Evolutionary conservation across 2,113 vertebrate species (phyloP).

Genomic region (Nothocercus nigrocapillus): DNA sequence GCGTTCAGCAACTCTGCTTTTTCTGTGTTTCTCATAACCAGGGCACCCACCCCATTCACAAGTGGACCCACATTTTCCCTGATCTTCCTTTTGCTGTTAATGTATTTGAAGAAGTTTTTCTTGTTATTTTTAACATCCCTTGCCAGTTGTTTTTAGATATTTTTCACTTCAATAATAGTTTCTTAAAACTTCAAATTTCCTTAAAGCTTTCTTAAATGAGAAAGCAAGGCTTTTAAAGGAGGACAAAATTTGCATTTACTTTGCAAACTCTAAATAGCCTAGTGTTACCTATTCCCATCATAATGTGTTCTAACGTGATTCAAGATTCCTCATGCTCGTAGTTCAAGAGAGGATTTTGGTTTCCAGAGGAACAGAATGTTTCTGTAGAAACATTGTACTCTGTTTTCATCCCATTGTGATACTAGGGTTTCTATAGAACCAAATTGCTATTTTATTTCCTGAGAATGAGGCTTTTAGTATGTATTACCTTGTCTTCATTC

Average conservation of each 20-base stretch:
- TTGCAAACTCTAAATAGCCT: background rate
- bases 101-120: no score
- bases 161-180: background rate
- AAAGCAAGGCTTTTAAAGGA: background rate
- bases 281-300: conserved; percentile 2
- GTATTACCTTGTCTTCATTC: background rate
- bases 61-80: no score
- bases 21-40: no score
- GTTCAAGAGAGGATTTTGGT: conserved; percentile 29
- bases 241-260: background rate
- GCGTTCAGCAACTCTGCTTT: no score
- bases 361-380: conserved; percentile 36
- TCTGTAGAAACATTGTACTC: conserved; percentile 12
- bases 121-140: no score
- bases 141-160: background rate
- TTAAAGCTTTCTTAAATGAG: conserved; percentile 9
- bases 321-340: background rate
- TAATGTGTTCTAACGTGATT: conserved; percentile 12
- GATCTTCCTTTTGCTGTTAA: no score
- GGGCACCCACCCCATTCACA: no score
- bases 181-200: background rate
- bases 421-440: background rate
- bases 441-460: background rate
- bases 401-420: background rate
- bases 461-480: background rate